Evolutionary conservation across 2,888 invertebrate genomes (phyloP).

Genomic region (Stenotaenia linearis): DNA sequence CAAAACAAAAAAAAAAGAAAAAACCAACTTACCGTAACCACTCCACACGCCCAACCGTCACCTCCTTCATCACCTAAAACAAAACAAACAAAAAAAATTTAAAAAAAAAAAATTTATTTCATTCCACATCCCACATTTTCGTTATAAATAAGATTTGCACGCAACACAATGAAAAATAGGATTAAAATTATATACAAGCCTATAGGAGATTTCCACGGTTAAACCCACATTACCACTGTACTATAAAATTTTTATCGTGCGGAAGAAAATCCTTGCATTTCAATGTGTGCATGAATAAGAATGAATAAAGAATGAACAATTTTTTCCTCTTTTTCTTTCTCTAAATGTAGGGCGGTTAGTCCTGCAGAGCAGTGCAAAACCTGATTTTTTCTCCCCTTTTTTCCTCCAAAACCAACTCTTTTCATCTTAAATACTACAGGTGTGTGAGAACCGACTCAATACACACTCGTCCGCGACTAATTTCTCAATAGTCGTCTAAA

Average conservation of each 20-base stretch:
- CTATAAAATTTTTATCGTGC: constrained; percentile 26
- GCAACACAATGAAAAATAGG: constrained; percentile 26
- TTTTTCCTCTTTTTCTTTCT: constrained; percentile 22
- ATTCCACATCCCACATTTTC: too few species aligned
- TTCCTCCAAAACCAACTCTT: background rate
- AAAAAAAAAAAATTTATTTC: background rate
- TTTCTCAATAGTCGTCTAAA: background rate
- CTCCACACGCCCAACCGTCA: background rate
- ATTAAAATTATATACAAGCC: constrained; percentile 19
- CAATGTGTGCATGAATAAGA: constrained; percentile 26
- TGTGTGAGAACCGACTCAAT: background rate
- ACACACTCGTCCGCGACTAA: background rate
- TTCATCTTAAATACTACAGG: constrained; percentile 13
- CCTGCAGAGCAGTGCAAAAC: constrained; percentile 17
- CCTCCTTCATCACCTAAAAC: background rate
- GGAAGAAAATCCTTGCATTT: constrained; percentile 26
- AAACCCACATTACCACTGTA: constrained; percentile 26
- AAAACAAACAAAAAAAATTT: background rate
- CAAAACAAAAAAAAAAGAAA: background rate
- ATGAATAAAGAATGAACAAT: constrained; percentile 26
- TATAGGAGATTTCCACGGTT: constrained; percentile 22
- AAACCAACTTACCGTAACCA: background rate
- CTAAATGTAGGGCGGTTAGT: constrained; percentile 26
- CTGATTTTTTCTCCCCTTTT: constrained; percentile 6
- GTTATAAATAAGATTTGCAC: constrained; percentile 2